Evolutionary conservation across 2,888 invertebrate species (phyloP).

Genomic region (Microctonus brassicae): DNA sequence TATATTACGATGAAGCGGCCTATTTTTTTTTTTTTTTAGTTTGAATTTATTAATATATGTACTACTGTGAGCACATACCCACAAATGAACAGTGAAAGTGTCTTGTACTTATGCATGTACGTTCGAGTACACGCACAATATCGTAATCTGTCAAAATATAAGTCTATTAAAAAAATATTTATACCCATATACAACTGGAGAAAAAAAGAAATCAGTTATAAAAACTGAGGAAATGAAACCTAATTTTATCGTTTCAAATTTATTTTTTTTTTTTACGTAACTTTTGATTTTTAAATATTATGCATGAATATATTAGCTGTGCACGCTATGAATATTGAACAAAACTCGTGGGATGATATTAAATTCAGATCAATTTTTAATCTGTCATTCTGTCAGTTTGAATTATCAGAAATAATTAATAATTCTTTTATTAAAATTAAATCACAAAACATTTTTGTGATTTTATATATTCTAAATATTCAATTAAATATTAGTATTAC

Average conservation of each 20-base stretch:
- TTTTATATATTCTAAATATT: not conserved
- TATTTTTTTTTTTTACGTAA: not conserved
- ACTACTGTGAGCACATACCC: not conserved
- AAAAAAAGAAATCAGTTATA: not conserved
- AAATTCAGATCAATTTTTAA: not conserved
- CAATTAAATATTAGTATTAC: too few species aligned
- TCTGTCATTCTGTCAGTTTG: not conserved
- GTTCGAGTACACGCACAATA: slow-evolving; percentile 1
- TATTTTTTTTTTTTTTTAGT: not conserved
- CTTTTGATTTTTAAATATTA: not conserved
- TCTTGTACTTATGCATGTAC: not conserved
- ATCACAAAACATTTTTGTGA: not conserved
- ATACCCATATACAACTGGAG: not conserved
- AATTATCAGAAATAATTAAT: not conserved
- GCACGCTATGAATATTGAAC: not conserved
- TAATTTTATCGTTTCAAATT: not conserved
- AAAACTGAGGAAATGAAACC: slow-evolving; percentile 7
- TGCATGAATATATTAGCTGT: not conserved
- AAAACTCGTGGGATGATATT: not conserved
- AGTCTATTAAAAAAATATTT: slow-evolving; percentile 13
- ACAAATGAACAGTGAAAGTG: slow-evolving; percentile 2
- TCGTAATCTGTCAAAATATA: slow-evolving; percentile 15
- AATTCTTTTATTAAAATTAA: not conserved
- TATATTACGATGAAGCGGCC: not conserved
- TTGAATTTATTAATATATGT: not conserved